Base-by-base conservation (phyloP, 2,113 vertebrate species). In the Corythornis cristatus region DNA sequence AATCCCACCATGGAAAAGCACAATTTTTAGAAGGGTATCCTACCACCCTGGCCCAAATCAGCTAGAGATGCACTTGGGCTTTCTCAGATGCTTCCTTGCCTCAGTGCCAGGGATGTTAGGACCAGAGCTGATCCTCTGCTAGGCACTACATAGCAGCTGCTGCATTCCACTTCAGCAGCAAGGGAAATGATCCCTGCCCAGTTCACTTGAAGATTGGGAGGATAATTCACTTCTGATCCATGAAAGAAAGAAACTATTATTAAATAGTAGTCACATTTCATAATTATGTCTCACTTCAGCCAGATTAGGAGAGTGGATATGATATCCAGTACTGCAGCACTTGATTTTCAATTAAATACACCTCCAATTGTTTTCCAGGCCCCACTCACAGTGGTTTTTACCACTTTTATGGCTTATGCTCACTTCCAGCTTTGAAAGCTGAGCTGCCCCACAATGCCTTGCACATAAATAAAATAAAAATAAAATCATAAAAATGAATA, bases 241-340 rank as follows among this genome's bases (percentile, higher is more conserved):
- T 45, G 35, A 83, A 71, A 60, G 51, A 93, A 93, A 93, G 31
- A 90, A 93, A 86, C 58, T 82, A 66, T 83, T 93, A 70, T 77
- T 89, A 80, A 89, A 77, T 22, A 71, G 56, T n/a, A 83, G 64
- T 56, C 48, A 67, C n/a, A 16, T 80, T 86, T 92, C 62, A 86
- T 74, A 91, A 83, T 74, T 83, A 85, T 50, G 60, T 83, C 74
- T 94, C 31, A 37, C 56, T 89, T 91, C 42, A 83, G 66, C n/a
- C 74, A 77, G 78, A 70, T 37, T 33, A 81, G 75, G 40, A 76
- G 66, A 50, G 42, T 83, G 56, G 46, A 20, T 89, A 37, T 51
- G 28, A 77, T 71, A 80, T 21, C 12, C 48, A 71, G 42, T 18
- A 58, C 29, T 82, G 66, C 54, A 65, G 29, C n/a, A 58, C 35